Evolutionary conservation across 2,888 invertebrate species (phyloP).

Genomic region (Tipula unca): DNA sequence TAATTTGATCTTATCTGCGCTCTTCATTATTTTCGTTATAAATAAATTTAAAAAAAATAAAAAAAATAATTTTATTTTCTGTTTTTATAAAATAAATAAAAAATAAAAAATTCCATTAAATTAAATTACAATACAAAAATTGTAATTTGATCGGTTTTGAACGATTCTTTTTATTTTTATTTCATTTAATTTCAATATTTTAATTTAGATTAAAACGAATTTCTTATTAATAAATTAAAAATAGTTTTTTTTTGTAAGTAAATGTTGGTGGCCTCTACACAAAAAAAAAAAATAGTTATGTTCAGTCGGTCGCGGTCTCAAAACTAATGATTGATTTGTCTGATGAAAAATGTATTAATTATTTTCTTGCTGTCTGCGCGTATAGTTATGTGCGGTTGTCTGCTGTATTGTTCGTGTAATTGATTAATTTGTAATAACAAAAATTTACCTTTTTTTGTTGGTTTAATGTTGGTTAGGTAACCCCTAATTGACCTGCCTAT

Average conservation of each 20-base stretch:
- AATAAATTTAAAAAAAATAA: not conserved
- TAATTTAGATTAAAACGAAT: not conserved
- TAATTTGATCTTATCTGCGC: not conserved
- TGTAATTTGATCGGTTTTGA: not conserved
- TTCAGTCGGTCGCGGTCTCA: not conserved
- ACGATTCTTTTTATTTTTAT: not conserved
- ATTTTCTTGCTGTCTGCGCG: not conserved
- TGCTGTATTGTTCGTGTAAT: not conserved
- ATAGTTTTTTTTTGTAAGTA: not conserved
- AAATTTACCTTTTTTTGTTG: not conserved
- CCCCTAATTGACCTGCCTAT: not conserved
- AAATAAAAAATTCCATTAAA: not conserved
- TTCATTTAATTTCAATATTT: not conserved
- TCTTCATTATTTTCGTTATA: not conserved
- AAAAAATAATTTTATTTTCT: not conserved
- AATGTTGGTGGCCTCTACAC: not conserved
- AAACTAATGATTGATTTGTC: not conserved
- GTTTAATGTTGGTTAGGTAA: not conserved
- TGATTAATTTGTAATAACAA: not conserved
- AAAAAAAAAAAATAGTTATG: not conserved
- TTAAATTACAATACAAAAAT: not conserved
- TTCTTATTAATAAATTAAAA: slow-evolving; percentile 1
- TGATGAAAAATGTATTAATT: not conserved
- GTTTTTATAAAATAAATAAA: not conserved
- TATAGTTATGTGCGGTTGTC: not conserved